Conservation (phyloP, 2,797 vertebrate species). For the Antrozous pallidus region DNA sequence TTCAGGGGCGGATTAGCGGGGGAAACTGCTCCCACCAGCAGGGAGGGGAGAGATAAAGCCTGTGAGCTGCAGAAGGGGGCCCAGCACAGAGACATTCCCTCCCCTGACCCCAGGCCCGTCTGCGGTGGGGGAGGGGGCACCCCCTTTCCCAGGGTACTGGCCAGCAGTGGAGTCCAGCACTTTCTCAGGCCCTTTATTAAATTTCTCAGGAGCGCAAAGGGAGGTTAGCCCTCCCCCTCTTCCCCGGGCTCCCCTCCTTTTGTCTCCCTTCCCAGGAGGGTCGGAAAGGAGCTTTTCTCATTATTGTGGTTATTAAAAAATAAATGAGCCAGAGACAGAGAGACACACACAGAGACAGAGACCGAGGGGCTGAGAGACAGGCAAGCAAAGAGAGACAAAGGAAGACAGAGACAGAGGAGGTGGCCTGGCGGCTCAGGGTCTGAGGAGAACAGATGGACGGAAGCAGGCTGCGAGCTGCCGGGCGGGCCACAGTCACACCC, state of each 20-base stretch:
- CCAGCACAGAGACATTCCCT: constrained; percentile 60
- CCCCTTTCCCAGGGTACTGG: constrained; percentile 76
- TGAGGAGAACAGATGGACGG: accelerated
- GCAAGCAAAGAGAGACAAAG: constrained; percentile 62
- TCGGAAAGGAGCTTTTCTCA: constrained; percentile 79
- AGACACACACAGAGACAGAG: constrained; percentile 61
- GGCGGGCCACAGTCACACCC: not conserved
- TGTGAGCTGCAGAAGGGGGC: constrained; percentile 68
- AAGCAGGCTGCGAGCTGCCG: not conserved
- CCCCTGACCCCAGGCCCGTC: constrained; percentile 69
- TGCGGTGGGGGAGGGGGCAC: constrained; percentile 64
- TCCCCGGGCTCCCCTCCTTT: constrained; percentile 73
- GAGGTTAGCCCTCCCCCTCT: constrained; percentile 74
- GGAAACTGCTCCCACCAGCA: constrained; percentile 77
- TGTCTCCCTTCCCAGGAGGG: constrained; percentile 79
- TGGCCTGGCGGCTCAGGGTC: not conserved
- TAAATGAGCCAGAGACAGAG: constrained; percentile 74
- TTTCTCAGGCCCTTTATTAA: constrained; percentile 80
- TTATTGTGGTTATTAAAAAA: constrained; percentile 80
- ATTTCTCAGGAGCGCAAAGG: constrained; percentile 75
- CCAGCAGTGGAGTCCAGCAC: constrained; percentile 58
- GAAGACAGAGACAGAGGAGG: constrained; percentile 15
- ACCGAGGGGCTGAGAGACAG: constrained; percentile 58
- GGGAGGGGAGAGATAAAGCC: constrained; percentile 77
- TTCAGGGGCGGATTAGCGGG: constrained; percentile 75